Base-by-base conservation (phyloP, 1,140 invertebrate species). In the Varroa destructor region DNA sequence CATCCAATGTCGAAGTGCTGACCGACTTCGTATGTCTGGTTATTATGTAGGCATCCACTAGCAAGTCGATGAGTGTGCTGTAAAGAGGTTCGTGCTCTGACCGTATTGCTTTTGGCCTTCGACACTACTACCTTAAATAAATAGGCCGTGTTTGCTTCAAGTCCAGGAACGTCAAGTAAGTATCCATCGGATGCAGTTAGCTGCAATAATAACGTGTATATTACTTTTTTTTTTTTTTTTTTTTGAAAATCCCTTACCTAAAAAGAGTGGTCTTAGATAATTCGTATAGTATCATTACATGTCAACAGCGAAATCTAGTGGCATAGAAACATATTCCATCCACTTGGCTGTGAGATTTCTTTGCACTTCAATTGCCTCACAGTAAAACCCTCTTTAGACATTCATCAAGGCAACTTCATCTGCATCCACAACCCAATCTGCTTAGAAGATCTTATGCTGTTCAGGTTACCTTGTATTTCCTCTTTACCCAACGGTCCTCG, bases 1-100 rank as follows among this genome's bases (percentile, higher is more conserved):
- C 79, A 80, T 0, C 78, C 79, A 56, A 78, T 76, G 4, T 74
- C 56, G 70, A 78, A 77, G 0, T 73, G 58, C n/a, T 76, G 71
- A 42, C 79, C 78, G 2, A 76, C 56, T 37, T 74, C 74, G 71
- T 78, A 78, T 6, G 73, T 75, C 36, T 75, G 74, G 57, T 76
- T 77, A 58, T 77, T 76, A 56, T 75, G 75, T 1, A 75, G 71
- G 72, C 79, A 80, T n/a, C 76, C 77, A 37, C 73, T 74, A n/a
- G 67, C 61, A 3, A 67, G 10, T 12, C 40, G 14, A 40, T 2
- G 12, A 37, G 40, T 37, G 37, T 12, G 61, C 40, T 37, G 40
- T 12, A 12, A 46, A 1, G 46, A 8, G 61, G 61, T 67, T 67
- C 36, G 10, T 12, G 40, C 61, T 67, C 61, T 14, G 61, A 46